These are phyloP conservation scores for Heliocidaris tuberculata DNA, from an alignment of 35 echinoderm and acorn worm species.

Conservation along the genomic window DNA sequence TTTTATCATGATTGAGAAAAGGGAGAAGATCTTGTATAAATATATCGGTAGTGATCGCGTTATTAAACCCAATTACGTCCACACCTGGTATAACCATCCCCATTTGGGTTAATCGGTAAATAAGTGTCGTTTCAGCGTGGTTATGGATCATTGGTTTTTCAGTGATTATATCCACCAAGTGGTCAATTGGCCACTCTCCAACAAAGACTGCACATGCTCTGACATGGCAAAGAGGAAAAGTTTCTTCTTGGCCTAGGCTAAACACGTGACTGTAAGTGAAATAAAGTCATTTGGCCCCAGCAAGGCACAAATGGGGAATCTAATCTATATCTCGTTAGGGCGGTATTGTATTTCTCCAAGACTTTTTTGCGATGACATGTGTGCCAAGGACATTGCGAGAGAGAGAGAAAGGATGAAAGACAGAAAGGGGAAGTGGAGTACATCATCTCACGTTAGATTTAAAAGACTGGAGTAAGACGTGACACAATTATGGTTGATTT, in stretches of 20 bases:
- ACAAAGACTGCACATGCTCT: background rate
- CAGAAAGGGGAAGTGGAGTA: background rate
- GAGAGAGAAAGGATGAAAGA: background rate
- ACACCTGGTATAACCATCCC: background rate
- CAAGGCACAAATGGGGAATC: background rate
- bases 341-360: background rate
- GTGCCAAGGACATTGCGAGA: background rate
- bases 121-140: background rate
- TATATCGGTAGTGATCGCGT: background rate
- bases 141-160: background rate
- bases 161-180: background rate
- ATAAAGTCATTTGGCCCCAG: background rate
- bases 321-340: constrained; percentile 17
- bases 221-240: background rate
- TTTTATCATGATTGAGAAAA: too few relatives aligned
- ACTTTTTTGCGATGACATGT: background rate
- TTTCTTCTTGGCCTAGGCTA: background rate
- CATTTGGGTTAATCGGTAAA: background rate
- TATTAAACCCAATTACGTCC: background rate
- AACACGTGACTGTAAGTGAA: background rate
- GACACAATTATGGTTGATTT: constrained; percentile 8
- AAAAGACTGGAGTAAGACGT: background rate
- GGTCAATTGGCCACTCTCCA: background rate
- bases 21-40: background rate
- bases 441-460: background rate